Base-by-base conservation (phyloP, 2,113 vertebrate genomes). In the Neodontobutis hainanensis region DNA sequence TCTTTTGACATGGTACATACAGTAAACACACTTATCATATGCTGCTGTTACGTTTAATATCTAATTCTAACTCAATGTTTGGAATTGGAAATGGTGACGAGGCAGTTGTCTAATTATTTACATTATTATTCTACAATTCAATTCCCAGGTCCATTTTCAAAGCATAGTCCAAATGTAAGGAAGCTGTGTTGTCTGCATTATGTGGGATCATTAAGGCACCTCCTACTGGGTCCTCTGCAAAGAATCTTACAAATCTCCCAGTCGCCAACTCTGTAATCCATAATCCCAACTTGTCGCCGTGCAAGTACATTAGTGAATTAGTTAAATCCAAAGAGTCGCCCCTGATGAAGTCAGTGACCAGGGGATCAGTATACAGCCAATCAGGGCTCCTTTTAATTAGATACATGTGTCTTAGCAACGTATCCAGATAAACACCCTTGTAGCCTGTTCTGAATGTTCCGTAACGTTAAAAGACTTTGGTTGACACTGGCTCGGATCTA, bases 301-400 rank as follows among this genome's bases (percentile, higher is more conserved):
- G 78, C 70, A 70, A 84, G 65, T 85, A 86, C 91, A 90, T 92
- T 91, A 88, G 87, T 80, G 75, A 90, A 89, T 88, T 85, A 90
- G 85, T 81, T 78, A 89, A 92, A 92, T 89, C 88, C 84, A 56
- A 14, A 55, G 11, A 74, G 52, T 43, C 44, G 11, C 53, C 65
- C 55, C 32, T n/a, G 73, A 65, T 79, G 64, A 88, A 81, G 75
- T 80, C 75, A 86, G 75, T 3, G 48, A 85, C 56, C 61, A 1
- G 59, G 45, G 63, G 63, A 83, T 75, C 55, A 83, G 45, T 6
- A 34, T 8, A 32, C 68, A 27, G 67, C 77, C 82, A 77, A 82
- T 81, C 59, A 35, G 3, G 27, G 64, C 69, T 87, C 11, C 2
- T 61, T 83, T 87, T 85, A 73, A 79, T 83, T 85, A 38, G 56